phyloP scores from a whole-genome alignment of 35 echinoderm and acorn worm species.

The Holothuria glaberrima region DNA sequence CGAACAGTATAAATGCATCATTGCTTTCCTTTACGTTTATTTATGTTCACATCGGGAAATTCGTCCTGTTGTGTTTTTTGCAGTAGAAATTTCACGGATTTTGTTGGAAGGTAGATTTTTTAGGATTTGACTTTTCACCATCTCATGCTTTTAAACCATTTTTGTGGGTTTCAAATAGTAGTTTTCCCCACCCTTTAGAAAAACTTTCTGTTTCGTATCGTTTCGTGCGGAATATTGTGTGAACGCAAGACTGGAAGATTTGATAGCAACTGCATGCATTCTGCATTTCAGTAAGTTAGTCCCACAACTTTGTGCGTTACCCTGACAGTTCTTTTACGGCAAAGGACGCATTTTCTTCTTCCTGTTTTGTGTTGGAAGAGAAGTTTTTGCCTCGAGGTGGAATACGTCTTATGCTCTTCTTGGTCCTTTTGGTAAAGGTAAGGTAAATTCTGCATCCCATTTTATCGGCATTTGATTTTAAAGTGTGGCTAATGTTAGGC shows the following conservation, averaged over 20 bases:
- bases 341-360: conserved; percentile 8
- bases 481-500: too few species aligned
- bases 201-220: conserved; percentile 45
- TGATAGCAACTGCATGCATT: background rate
- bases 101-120: conserved; percentile 66
- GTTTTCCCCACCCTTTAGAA: conserved; percentile 41
- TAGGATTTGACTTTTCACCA: conserved; percentile 66
- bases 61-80: conserved; percentile 71
- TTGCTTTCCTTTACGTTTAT: conserved; percentile 70
- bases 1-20: conserved; percentile 63
- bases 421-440: too few species aligned
- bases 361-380: conserved; percentile 36
- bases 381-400: too few species aligned
- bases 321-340: background rate
- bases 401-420: too few species aligned
- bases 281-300: conserved; percentile 5
- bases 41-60: conserved; percentile 70
- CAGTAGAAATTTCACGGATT: conserved; percentile 72
- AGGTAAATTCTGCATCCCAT: too few species aligned
- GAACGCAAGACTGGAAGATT: conserved; percentile 29
- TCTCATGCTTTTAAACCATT: conserved; percentile 51
- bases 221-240: conserved; percentile 52
- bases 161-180: conserved; percentile 62
- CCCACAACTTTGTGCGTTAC: conserved; percentile 6
- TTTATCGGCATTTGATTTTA: too few species aligned